Conservation (phyloP, 2,113 vertebrate species). For the Polyodon spathula region DNA sequence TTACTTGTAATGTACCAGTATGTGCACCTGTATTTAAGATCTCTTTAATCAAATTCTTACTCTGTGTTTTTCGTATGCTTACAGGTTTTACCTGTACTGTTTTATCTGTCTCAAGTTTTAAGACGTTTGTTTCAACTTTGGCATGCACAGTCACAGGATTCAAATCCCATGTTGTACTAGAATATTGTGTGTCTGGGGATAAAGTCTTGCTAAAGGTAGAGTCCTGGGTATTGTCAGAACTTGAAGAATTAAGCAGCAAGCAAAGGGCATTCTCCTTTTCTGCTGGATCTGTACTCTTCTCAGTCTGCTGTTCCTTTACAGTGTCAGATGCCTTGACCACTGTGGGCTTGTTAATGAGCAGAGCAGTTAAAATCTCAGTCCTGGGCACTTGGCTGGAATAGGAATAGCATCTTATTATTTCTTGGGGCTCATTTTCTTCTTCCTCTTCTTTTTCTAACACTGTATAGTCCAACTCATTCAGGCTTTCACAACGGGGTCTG, state of each 20-base stretch:
- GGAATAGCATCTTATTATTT: constrained; percentile 28
- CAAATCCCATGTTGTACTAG: background rate
- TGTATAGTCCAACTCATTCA: constrained; percentile 51
- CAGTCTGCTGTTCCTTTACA: background rate
- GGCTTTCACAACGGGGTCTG: constrained; percentile 40
- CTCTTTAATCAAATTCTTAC: constrained; percentile 7
- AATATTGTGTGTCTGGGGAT: background rate
- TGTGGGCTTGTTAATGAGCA: constrained; percentile 6
- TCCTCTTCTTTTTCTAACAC: constrained; percentile 50
- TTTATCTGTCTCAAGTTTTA: constrained; percentile 11
- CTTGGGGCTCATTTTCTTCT: constrained; percentile 23
- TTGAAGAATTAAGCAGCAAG: background rate
- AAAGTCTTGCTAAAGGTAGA: background rate
- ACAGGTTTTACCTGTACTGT: constrained; percentile 13
- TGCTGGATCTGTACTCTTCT: background rate
- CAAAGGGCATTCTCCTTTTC: constrained; percentile 1
- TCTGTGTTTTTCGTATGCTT: background rate
- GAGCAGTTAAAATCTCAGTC: constrained; percentile 8
- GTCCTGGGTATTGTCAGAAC: background rate
- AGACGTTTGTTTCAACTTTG: background rate
- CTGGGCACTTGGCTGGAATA: constrained; percentile 24
- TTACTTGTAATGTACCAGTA: background rate
- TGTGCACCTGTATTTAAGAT: background rate
- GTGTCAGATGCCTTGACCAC: constrained; percentile 8
- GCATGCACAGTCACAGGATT: background rate